A percentile compares a stretch with the other conserved stretches of the same genome.
These are phyloP conservation scores for Aphelocoma coerulescens DNA, from an alignment of 2,113 vertebrate species.

Conservation along the genomic window DNA sequence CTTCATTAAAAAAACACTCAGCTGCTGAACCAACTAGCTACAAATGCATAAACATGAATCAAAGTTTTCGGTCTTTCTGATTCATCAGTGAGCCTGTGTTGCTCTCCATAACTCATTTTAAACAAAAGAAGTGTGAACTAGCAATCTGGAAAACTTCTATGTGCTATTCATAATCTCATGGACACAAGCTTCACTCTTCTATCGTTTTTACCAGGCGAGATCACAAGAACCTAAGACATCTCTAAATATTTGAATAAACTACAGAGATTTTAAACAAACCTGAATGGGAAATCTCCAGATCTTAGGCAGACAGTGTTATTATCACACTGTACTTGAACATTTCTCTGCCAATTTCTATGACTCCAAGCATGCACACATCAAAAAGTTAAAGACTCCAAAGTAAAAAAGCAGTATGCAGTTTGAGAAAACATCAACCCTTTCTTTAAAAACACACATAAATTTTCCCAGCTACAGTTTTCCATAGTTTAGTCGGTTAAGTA, in stretches of 20 bases:
- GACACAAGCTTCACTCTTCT: neutral
- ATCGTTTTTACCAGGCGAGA: neutral
- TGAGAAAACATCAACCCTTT: neutral
- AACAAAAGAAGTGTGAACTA: neutral
- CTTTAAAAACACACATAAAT: neutral
- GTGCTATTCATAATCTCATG: neutral
- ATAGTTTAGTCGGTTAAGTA: neutral
- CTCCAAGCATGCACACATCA: neutral
- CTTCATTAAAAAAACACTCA: neutral
- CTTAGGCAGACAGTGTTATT: neutral
- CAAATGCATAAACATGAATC: neutral
- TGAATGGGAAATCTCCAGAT: neutral
- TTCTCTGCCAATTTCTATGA: neutral
- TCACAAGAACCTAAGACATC: neutral
- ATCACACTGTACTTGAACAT: neutral
- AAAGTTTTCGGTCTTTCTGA: neutral
- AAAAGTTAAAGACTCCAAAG: neutral
- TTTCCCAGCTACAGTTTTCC: neutral
- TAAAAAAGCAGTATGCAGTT: neutral
- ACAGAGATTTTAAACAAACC: neutral
- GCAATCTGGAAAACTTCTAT: fast-evolving
- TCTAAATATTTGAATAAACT: neutral
- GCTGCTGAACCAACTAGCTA: neutral
- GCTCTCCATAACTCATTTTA: neutral
- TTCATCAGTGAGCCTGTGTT: neutral